These are phyloP conservation scores for Chloroclystis v-ata DNA, from an alignment of 2,888 invertebrate genomes.

Conservation along the genomic window DNA sequence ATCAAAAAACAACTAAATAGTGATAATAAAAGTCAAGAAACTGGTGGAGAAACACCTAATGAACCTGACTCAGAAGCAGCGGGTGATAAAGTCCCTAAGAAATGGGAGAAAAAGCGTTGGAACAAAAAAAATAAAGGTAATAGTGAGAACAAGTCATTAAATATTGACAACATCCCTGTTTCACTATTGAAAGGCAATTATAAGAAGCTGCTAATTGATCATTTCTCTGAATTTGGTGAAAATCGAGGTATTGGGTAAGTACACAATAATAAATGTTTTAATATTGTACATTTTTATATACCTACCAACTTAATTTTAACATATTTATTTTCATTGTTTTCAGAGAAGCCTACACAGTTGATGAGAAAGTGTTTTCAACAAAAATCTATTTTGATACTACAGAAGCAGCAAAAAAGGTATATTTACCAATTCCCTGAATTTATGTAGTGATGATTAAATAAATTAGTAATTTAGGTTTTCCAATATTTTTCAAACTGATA, in stretches of 20 bases:
- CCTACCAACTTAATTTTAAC: too few relatives aligned
- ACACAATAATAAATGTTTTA: background rate
- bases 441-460: too few relatives aligned
- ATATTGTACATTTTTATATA: too few relatives aligned
- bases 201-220: constrained; percentile 51
- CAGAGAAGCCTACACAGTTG: constrained; percentile 12
- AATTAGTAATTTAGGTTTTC: too few relatives aligned
- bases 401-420: constrained; percentile 52
- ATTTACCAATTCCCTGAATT: background rate
- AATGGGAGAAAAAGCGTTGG: constrained; percentile 64
- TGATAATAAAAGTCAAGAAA: background rate
- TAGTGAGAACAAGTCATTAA: constrained; percentile 37
- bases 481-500: too few relatives aligned
- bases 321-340: background rate
- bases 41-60: background rate
- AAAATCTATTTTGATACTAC: constrained; percentile 53
- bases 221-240: constrained; percentile 53
- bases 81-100: constrained; percentile 27
- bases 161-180: constrained; percentile 59
- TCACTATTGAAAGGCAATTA: constrained; percentile 40
- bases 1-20: constrained; percentile 35
- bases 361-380: constrained; percentile 51
- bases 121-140: constrained; percentile 55
- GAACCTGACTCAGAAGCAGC: background rate
- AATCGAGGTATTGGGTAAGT: constrained; percentile 59